Conservation (phyloP, 92 coral and sea anemone species). For the Parazoanthus atlanticus region DNA sequence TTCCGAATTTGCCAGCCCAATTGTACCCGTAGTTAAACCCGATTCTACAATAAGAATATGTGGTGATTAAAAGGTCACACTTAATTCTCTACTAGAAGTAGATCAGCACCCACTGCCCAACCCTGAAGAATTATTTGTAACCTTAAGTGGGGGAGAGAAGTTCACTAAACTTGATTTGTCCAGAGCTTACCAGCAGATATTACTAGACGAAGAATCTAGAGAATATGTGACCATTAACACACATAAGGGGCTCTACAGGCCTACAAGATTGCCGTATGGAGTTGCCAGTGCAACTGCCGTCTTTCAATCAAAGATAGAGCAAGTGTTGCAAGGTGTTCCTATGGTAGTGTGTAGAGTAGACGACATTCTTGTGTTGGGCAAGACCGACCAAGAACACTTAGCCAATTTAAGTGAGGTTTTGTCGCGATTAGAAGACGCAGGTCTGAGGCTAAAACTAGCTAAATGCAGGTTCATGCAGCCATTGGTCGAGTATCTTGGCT, state of each 20-base stretch:
- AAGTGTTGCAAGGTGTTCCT: slow-evolving; percentile 48
- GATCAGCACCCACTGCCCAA: slow-evolving; percentile 51
- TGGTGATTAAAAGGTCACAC: slow-evolving; percentile 58
- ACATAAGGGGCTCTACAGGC: slow-evolving; percentile 52
- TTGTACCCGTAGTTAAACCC: slow-evolving; percentile 46
- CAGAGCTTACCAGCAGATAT: slow-evolving; percentile 42
- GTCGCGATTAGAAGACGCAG: slow-evolving; percentile 46
- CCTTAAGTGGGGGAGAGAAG: slow-evolving; percentile 47
- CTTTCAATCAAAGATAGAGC: slow-evolving; percentile 59
- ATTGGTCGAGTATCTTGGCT: slow-evolving; percentile 47
- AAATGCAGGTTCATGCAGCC: slow-evolving; percentile 55
- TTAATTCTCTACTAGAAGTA: slow-evolving; percentile 42
- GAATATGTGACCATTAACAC: slow-evolving; percentile 58
- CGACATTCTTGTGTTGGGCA: slow-evolving; percentile 49
- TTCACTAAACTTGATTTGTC: slow-evolving; percentile 51
- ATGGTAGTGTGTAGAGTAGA: slow-evolving; percentile 40
- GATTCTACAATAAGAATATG: slow-evolving; percentile 50
- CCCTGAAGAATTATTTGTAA: slow-evolving; percentile 47
- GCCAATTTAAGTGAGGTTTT: slow-evolving; percentile 50
- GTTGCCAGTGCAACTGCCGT: slow-evolving; percentile 54
- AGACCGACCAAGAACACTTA: slow-evolving; percentile 41
- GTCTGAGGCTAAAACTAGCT: slow-evolving; percentile 43
- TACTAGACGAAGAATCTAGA: slow-evolving; percentile 48
- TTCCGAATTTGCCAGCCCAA: slow-evolving; percentile 53
- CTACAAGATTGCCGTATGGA: slow-evolving; percentile 49